Base-by-base conservation (phyloP, 2,797 vertebrate genomes). In the Phoxinus dragarum region DNA sequence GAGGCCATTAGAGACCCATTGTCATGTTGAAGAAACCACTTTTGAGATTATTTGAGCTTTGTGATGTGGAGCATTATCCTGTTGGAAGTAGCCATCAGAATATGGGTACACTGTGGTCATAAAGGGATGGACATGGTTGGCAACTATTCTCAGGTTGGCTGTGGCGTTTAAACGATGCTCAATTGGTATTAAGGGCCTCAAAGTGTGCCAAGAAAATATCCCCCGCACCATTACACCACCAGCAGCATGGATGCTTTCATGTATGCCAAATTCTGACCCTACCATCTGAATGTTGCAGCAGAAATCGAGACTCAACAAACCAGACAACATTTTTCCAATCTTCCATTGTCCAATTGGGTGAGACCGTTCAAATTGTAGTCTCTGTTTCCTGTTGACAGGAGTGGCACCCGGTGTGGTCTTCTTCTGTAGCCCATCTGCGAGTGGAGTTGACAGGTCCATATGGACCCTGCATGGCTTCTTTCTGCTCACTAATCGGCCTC, bases 281-380 rank as follows among this genome's bases (percentile, higher is more conserved):
- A 77, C 52, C 72, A 73, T 78, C 72, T 56, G 47, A 47, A 68
- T 80, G 81, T 76, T 14, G n/a, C 87, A 84, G 76, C 80, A 86
- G 17, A 84, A 88, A 82, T 54, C 21, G 5, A 14, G 68, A 71
- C 31, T 17, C 31, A n/a, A n/a, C 36, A 71, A 23, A 69, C 68
- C 38, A 40, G 67, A 2, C 6, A 31, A 10, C 19, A 14, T 31
- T 47, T 47, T 73, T 73, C 7, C 8, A 34, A 11, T 34, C 27
- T 52, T 74, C 16, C 31, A 19, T 49, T 21, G 17, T 23, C 11
- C 2, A 52, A 54, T 75, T 75, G 49, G 17, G 16, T 21, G 72
- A 74, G 72, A 2, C 11, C 2, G 5, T 31, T 14, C 12, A 27
- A 31, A 64, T 6, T 64, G 12, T 27, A 27, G 59, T 5, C n/a